Percentiles rank a stretch among this genome's conserved stretches.
Evolutionary conservation across 1,140 invertebrate species (phyloP).

Genomic region (Pissodes strobi): DNA sequence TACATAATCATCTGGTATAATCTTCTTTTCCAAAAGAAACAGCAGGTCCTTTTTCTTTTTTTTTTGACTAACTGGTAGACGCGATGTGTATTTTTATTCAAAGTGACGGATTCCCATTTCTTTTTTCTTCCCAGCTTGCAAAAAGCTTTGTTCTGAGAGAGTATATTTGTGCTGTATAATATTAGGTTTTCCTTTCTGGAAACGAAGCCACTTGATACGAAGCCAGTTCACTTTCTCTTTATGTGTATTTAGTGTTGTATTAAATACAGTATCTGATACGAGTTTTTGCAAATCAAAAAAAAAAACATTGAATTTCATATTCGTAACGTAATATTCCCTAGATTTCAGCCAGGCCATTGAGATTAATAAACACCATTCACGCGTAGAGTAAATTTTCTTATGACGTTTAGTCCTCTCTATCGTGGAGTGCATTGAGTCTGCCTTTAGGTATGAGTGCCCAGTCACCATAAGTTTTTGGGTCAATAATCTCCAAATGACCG

Average conservation of each 20-base stretch:
- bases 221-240: slow-evolving; percentile 1
- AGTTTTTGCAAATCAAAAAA: slow-evolving; percentile 4
- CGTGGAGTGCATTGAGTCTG: not conserved
- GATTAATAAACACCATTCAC: not conserved
- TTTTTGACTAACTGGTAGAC: too few relatives aligned
- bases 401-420: not conserved
- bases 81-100: too few relatives aligned
- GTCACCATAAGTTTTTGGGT: not conserved
- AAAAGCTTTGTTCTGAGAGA: slow-evolving; percentile 4
- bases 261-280: slow-evolving; percentile 4
- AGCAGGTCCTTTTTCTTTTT: too few relatives aligned
- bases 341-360: not conserved
- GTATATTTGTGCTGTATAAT: slow-evolving; percentile 7
- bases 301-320: slow-evolving; percentile 3
- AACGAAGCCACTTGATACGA: slow-evolving; percentile 10
- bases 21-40: too few relatives aligned
- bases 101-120: too few relatives aligned
- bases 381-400: not conserved
- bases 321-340: slow-evolving; percentile 2
- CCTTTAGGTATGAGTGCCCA: not conserved
- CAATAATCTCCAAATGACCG: not conserved
- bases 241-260: slow-evolving; percentile 2
- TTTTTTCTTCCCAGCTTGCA: too few relatives aligned
- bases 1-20: too few relatives aligned
- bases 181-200: not conserved